Evolutionary conservation across 2,113 vertebrate genomes (phyloP), one percentile per base, ranked within the genome.

Genomic region (Syngnathoides biaculeatus): DNA sequence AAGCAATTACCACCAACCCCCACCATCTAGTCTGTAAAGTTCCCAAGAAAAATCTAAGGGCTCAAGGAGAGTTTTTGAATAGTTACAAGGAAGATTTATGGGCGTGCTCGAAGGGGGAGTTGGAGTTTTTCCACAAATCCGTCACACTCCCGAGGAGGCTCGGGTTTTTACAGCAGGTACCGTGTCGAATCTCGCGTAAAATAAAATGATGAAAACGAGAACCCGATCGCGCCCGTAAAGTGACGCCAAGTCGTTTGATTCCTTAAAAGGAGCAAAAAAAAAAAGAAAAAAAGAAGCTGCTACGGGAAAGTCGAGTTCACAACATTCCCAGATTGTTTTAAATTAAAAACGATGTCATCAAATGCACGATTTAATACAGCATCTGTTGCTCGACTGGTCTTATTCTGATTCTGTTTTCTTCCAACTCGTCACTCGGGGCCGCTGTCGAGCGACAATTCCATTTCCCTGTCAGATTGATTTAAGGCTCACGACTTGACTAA

Each of bases 191-290:
- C 39, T 39, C 59, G 65, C 65, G 82, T 73, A 67, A 82, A 80
- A 74, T 72, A 62, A 39, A 65, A 64, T 48, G 57, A 66, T 79
- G 52, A 79, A 73, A 74, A 69, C 42, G 17, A 50, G 17, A 71
- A 64, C 65, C 39, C 64, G 45, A 75, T 67, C 73, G 14, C 55
- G 52, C 35, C 62, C 59, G n/a, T n/a, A n/a, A n/a, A n/a, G n/a
- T n/a, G n/a, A n/a, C 73, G 60, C 55, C 58, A 42, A 75, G 78
- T 80, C 78, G 69, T 75, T 70, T 68, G 63, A 69, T 71, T 66
- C 82, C 77, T 82, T 82, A 83, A 38, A 87, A 82, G 85, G 80
- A 79, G 42, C 78, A 43, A 57, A 57, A 17, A 30, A 55, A 57
- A 57, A 24, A 68, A 64, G 43, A 48, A 64, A 43, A 24, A 26